These are phyloP conservation scores for Triops longicaudatus DNA, from an alignment of 1,140 invertebrate species.

Conservation along the genomic window DNA sequence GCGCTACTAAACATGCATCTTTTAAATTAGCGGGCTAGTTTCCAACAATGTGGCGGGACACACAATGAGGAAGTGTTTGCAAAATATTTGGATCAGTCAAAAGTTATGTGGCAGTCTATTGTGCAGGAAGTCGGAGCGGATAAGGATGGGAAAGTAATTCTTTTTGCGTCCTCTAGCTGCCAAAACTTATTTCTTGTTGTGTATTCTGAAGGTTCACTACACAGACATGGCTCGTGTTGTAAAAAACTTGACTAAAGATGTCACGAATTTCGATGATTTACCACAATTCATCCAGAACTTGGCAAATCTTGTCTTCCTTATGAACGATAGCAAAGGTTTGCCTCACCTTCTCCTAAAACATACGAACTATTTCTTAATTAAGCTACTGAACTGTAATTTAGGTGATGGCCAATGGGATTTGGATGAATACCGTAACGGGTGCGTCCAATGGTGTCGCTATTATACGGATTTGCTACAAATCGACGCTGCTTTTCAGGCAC, in stretches of 20 bases:
- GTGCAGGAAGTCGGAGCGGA: conserved; percentile 26
- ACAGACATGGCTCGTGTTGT: conserved; percentile 25
- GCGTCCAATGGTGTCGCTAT: conserved; percentile 26
- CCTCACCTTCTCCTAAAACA: neutral
- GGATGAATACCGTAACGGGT: conserved; percentile 27
- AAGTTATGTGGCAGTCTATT: conserved; percentile 26
- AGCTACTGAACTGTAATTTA: neutral
- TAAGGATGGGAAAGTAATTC: conserved; percentile 18
- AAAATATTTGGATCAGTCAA: conserved; percentile 26
- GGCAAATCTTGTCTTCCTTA: conserved; percentile 27
- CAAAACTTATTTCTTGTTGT: neutral
- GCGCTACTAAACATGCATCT: neutral
- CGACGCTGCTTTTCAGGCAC: conserved; percentile 19
- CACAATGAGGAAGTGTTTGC: conserved; percentile 25
- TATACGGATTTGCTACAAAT: conserved; percentile 21
- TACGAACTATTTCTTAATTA: neutral
- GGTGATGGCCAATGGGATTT: conserved; percentile 27
- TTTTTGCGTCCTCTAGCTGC: neutral
- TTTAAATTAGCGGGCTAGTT: conserved; percentile 20
- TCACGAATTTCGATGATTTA: conserved; percentile 24
- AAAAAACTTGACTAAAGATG: conserved; percentile 22
- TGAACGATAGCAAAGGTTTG: conserved; percentile 28
- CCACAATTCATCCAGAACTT: conserved; percentile 26
- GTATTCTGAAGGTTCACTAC: conserved; percentile 22
- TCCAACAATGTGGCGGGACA: conserved; percentile 25